These are phyloP conservation scores for Botrylloides violaceus DNA, from an alignment of 23 tunicate genomes.

Conservation along the genomic window DNA sequence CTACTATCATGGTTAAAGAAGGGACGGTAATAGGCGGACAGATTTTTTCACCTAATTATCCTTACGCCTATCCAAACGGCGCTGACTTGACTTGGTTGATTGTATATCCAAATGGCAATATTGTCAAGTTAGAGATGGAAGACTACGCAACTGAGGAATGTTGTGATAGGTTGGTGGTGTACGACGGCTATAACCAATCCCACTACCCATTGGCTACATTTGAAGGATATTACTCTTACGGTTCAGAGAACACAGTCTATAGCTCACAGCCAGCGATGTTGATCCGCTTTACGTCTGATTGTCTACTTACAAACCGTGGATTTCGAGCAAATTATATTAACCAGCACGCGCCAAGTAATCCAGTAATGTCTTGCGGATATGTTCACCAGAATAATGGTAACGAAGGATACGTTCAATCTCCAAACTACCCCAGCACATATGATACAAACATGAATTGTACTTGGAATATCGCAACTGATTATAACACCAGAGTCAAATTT, in stretches of 20 bases:
- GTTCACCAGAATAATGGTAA: conserved; percentile 11
- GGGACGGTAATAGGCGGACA: neutral
- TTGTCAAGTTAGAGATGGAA: neutral
- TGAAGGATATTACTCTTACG: neutral
- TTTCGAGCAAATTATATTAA: conserved; percentile 5
- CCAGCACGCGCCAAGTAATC: neutral
- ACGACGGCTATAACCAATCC: conserved; percentile 12
- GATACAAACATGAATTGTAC: conserved; percentile 7
- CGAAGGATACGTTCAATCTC: conserved; percentile 22
- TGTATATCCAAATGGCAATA: neutral
- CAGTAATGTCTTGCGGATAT: conserved; percentile 5
- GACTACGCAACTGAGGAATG: conserved; percentile 12
- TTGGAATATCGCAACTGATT: conserved; percentile 18
- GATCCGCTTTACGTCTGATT: conserved; percentile 21
- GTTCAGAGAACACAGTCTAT: neutral
- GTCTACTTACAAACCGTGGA: conserved; percentile 9
- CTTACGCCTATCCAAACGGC: conserved; percentile 5
- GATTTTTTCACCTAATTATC: conserved; percentile 3
- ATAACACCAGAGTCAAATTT: conserved; percentile 4
- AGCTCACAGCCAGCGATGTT: conserved; percentile 11
- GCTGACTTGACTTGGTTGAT: conserved; percentile 12
- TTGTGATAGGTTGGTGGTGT: conserved; percentile 1
- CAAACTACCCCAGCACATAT: conserved; percentile 29
- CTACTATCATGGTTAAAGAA: neutral
- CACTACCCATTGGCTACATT: neutral